Percentiles rank a stretch among this genome's conserved stretches.
Conservation (phyloP, 1,140 invertebrate genomes). For the Latrodectus geometricus region DNA sequence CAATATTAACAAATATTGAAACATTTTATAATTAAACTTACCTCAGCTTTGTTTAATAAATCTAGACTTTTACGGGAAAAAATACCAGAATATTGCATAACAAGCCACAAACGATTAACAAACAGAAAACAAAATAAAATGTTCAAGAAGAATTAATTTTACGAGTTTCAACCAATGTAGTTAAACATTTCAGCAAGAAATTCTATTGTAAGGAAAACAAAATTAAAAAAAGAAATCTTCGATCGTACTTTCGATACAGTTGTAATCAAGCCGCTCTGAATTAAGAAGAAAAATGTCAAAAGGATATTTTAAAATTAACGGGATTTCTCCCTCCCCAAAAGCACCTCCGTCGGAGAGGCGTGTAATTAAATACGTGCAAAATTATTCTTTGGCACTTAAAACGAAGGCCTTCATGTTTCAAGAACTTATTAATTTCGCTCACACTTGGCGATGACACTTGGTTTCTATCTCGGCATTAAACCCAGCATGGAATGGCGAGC, state of each 20-base stretch:
- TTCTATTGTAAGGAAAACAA: not conserved
- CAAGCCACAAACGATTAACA: too few relatives aligned
- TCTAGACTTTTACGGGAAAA: too few relatives aligned
- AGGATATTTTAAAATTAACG: slow-evolving; percentile 19
- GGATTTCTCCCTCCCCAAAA: slow-evolving; percentile 10
- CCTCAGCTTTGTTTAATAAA: too few relatives aligned
- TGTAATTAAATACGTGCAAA: slow-evolving; percentile 41
- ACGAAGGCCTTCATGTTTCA: slow-evolving; percentile 15
- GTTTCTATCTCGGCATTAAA: slow-evolving; percentile 3
- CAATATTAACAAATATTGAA: too few relatives aligned
- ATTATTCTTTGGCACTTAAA: not conserved
- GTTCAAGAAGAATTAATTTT: too few relatives aligned
- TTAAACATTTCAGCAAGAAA: not conserved
- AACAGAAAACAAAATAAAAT: too few relatives aligned
- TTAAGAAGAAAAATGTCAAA: not conserved
- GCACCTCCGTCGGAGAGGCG: not conserved
- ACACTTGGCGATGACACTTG: slow-evolving; percentile 26
- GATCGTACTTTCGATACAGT: not conserved
- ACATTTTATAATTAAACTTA: too few relatives aligned
- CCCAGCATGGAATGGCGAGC: not conserved
- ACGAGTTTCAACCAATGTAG: too few relatives aligned
- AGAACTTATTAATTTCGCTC: slow-evolving; percentile 30
- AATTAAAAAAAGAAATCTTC: not conserved
- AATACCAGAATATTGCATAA: too few relatives aligned
- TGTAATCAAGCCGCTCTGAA: not conserved